Evolutionary conservation across 2,797 vertebrate species (phyloP).

Genomic region (Tokudaia muenninki): DNA sequence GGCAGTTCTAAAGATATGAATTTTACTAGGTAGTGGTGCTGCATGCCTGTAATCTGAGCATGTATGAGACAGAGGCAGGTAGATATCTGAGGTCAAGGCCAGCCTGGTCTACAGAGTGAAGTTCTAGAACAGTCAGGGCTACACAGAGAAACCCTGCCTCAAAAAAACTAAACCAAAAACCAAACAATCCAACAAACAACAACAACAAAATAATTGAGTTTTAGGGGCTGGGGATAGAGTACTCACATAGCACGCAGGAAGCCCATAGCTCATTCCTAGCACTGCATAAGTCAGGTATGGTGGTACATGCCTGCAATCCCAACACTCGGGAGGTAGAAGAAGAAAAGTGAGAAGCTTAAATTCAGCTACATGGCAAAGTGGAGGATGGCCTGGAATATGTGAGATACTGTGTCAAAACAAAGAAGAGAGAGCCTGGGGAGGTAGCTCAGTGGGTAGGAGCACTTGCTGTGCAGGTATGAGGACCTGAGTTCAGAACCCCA

Average conservation of each 20-base stretch:
- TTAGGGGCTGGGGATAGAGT: background rate
- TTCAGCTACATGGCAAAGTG: background rate
- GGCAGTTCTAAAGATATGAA: background rate
- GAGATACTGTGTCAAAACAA: background rate
- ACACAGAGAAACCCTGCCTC: background rate
- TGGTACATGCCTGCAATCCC: background rate
- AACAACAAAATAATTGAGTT: background rate
- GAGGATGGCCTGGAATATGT: background rate
- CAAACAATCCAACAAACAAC: background rate
- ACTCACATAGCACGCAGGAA: background rate
- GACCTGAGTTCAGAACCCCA: background rate
- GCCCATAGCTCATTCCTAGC: background rate
- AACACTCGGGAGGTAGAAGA: background rate
- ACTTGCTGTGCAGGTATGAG: background rate
- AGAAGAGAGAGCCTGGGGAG: background rate
- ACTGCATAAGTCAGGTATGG: background rate
- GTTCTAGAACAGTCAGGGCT: background rate
- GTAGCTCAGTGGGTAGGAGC: background rate
- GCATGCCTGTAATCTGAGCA: background rate
- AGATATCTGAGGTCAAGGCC: background rate
- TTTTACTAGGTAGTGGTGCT: background rate
- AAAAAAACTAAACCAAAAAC: background rate
- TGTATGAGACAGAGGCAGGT: background rate
- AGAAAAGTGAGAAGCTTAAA: background rate
- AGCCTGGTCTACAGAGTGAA: background rate